Evolutionary conservation across 2,888 invertebrate genomes (phyloP).

Genomic region (Pristionchus fissidentatus): DNA sequence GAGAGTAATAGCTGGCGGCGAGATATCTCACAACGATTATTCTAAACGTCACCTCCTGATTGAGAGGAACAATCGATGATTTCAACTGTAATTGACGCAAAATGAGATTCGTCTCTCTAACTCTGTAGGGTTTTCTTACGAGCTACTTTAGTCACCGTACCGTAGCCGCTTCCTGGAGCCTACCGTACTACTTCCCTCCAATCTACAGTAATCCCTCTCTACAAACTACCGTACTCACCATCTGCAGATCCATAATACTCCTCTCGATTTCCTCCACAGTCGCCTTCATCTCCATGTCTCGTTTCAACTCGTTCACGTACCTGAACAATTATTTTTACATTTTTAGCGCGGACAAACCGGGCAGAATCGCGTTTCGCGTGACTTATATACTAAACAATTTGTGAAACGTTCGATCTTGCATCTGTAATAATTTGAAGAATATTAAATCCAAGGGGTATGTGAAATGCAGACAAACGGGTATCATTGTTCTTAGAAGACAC

Average conservation of each 20-base stretch:
- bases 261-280: slow-evolving; percentile 91
- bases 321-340: neutral
- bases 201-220: neutral
- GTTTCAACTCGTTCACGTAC: slow-evolving; percentile 96
- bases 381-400: slow-evolving; percentile 84
- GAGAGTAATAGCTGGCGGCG: too few relatives aligned
- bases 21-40: neutral
- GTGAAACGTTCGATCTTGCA: slow-evolving; percentile 76
- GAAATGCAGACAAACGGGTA: too few relatives aligned
- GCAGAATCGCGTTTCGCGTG: neutral
- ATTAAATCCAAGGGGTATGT: too few relatives aligned
- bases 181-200: neutral
- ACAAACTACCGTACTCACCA: slow-evolving; percentile 56
- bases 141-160: neutral
- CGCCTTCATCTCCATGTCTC: slow-evolving; percentile 92
- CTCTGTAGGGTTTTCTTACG: neutral
- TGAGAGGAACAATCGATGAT: neutral
- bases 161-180: neutral
- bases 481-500: too few relatives aligned
- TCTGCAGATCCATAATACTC: slow-evolving; percentile 76
- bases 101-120: neutral
- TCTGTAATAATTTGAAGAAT: too few relatives aligned
- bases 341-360: neutral
- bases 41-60: neutral
- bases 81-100: neutral